A percentile compares a stretch with the other conserved stretches of the same genome.
Evolutionary conservation across 2,797 vertebrate species (phyloP).

Genomic region (Cuculus canorus): DNA sequence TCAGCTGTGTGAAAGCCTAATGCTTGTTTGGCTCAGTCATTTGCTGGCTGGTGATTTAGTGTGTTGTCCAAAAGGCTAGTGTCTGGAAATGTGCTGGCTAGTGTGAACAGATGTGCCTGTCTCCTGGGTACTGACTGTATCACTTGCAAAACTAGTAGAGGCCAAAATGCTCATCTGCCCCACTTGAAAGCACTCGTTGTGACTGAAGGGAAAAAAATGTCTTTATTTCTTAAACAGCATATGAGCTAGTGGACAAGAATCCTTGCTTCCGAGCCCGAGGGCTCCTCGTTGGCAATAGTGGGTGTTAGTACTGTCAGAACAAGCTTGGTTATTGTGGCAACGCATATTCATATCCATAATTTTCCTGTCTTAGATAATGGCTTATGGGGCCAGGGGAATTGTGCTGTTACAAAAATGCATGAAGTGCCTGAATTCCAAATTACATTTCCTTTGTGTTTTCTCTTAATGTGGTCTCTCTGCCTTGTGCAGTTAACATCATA

Average conservation of each 20-base stretch:
- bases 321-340: neutral
- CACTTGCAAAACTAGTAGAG: neutral
- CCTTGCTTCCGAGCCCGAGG: neutral
- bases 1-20: neutral
- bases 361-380: neutral
- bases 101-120: neutral
- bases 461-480: slow-evolving; percentile 5
- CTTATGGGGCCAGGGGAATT: neutral
- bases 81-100: neutral
- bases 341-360: neutral
- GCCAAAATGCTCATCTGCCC: neutral
- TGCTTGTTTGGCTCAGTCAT: neutral
- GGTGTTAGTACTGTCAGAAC: neutral
- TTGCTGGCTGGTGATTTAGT: neutral
- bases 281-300: neutral
- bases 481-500: neutral
- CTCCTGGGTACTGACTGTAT: neutral
- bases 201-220: neutral
- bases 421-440: slow-evolving; percentile 29
- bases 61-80: neutral
- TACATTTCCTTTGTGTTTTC: slow-evolving; percentile 13
- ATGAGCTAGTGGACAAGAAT: neutral
- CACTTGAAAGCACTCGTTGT: neutral
- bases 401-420: slow-evolving; percentile 9
- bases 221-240: neutral